Evolutionary conservation across 2,113 vertebrate genomes (phyloP), one percentile per base, ranked within the genome.

Genomic region (Zootoca vivipara): DNA sequence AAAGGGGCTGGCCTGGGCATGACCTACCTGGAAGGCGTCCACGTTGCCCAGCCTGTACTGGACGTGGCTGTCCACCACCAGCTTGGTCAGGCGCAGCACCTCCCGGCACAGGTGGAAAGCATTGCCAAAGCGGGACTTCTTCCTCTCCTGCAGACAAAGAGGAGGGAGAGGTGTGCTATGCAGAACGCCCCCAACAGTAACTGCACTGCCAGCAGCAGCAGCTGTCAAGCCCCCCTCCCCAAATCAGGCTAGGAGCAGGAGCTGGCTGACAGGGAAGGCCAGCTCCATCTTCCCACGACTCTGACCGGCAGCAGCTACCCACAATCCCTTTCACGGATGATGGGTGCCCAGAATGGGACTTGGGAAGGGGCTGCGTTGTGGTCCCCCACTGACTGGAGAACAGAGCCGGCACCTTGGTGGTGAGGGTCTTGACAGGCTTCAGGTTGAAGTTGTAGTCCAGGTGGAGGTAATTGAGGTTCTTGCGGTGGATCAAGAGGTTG

Each of bases 371-470:
- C 67, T 30, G 24, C n/a, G 67, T n/a, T 5, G 24, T 28, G 28
- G 24, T 7, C 26, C 67, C 22, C 3, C 24, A 28, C 24, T n/a
- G 26, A 35, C 72, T 18, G 33, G 72, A 74, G 5, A 52, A 3
- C n/a, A 20, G 46, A 3, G 20, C 6, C 0, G 2, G 65, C 94
- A 99, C 99, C 98, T 99, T 99, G 78, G 99, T 99, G 90, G 99
- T 99, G 94, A 99, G 98, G 0, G 99, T 99, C 96, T 99, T 99
- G 90, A 99, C 99, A 0, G 99, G 99, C 93, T 99, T 99, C 92
- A 99, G 95, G 86, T 99, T 99, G 95, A 99, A 99, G 95, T 99
- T 99, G 94, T 99, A 99, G 94, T 99, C 99, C 91, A 99, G 94
- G 92, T 99, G 99, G 90, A 99, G 96, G 92, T 99, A 99, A 95